Conservation (phyloP, 2,113 vertebrate species). For the Petrocephalus zakoni region DNA sequence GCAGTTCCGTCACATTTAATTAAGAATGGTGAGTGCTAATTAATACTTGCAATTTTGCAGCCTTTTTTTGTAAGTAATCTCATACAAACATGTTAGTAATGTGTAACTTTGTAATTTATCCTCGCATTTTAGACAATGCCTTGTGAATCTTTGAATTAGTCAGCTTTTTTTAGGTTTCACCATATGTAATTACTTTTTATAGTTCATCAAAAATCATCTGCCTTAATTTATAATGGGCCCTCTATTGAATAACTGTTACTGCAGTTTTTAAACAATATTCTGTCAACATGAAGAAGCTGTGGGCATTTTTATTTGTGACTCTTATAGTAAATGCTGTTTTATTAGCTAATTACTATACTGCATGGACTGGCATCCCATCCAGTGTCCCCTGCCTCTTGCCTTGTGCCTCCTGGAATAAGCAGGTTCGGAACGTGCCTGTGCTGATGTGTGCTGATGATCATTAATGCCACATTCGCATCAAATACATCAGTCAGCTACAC, state of each 20-base stretch:
- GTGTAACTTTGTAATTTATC: neutral
- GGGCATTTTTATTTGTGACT: neutral
- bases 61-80: neutral
- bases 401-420: neutral
- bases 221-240: neutral
- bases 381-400: neutral
- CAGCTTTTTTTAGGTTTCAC: neutral
- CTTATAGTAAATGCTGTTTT: neutral
- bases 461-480: neutral
- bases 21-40: conserved; percentile 3
- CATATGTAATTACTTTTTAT: neutral
- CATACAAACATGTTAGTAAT: neutral
- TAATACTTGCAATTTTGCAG: conserved; percentile 2
- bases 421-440: neutral
- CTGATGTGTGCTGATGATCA: neutral
- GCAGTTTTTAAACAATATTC: neutral
- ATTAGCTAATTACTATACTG: neutral
- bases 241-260: neutral
- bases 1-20: conserved; percentile 1
- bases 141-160: neutral
- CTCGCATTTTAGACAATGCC: neutral
- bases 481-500: neutral
- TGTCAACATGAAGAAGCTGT: neutral
- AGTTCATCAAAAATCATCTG: neutral
- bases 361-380: neutral